Evolutionary conservation across 2,888 invertebrate species (phyloP).

Genomic region (Agonopterix heracliana): DNA sequence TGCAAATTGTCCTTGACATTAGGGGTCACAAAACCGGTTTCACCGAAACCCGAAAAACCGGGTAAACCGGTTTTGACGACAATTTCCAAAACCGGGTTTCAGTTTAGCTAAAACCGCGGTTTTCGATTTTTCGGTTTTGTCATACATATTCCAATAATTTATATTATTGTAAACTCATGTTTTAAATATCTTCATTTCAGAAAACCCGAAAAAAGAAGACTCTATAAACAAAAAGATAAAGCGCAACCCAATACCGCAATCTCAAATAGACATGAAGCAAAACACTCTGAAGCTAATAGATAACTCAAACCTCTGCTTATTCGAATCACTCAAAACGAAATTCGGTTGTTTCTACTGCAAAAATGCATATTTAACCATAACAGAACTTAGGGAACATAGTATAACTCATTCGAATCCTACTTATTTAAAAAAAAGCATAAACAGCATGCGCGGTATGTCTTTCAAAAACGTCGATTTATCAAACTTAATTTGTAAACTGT

Average conservation of each 20-base stretch:
- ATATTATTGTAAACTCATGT: too few relatives aligned
- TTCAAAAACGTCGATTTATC: constrained; percentile 43
- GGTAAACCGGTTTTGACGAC: too few relatives aligned
- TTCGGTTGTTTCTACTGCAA: constrained; percentile 40
- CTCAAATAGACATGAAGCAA: constrained; percentile 18
- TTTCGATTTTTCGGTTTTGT: too few relatives aligned
- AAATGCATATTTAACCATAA: constrained; percentile 28
- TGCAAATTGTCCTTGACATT: too few relatives aligned
- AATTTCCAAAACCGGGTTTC: too few relatives aligned
- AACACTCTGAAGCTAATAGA: constrained; percentile 40
- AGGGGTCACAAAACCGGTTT: too few relatives aligned
- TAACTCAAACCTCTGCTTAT: constrained; percentile 46
- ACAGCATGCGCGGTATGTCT: constrained; percentile 26
- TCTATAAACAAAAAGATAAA: not conserved
- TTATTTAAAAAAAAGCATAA: constrained; percentile 19
- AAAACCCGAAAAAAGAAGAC: constrained; percentile 5
- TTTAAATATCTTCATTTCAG: constrained; percentile 5
- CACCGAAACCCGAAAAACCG: too few relatives aligned
- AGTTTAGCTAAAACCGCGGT: too few relatives aligned
- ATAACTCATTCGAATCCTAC: constrained; percentile 22
- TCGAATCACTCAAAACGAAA: constrained; percentile 37
- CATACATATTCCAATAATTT: too few relatives aligned
- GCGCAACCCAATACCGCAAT: constrained; percentile 5
- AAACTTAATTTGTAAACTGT: constrained; percentile 34
- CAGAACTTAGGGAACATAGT: constrained; percentile 30